Evolutionary conservation across 2,797 vertebrate species (phyloP).

Genomic region (Antennarius maculatus): DNA sequence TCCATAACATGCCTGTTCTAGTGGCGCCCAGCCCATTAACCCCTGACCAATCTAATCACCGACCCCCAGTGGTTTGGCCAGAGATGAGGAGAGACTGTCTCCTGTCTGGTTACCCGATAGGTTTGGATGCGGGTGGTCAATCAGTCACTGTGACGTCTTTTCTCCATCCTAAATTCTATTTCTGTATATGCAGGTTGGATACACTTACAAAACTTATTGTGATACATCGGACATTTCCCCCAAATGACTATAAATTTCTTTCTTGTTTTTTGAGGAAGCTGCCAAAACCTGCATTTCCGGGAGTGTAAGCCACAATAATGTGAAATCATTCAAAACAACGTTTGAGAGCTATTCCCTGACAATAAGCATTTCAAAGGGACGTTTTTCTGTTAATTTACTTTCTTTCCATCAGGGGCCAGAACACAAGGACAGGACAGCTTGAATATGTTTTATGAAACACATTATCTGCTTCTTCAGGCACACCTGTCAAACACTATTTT

Average conservation of each 20-base stretch:
- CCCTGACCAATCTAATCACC: slow-evolving; percentile 68
- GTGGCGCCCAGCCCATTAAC: slow-evolving; percentile 75
- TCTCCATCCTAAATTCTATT: slow-evolving; percentile 11
- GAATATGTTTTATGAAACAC: slow-evolving; percentile 59
- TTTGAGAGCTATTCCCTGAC: slow-evolving; percentile 39
- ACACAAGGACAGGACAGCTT: slow-evolving; percentile 63
- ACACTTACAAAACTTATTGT: not conserved
- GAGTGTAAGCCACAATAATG: slow-evolving; percentile 25
- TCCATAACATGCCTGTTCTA: slow-evolving; percentile 57
- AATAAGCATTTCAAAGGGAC: slow-evolving; percentile 33
- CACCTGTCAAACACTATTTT: slow-evolving; percentile 72
- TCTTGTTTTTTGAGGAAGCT: not conserved
- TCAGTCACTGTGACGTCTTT: slow-evolving; percentile 43
- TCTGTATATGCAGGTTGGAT: too few species aligned
- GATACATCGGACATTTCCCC: slow-evolving; percentile 1
- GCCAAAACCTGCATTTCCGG: slow-evolving; percentile 18
- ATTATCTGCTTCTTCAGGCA: slow-evolving; percentile 65
- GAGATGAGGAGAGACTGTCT: slow-evolving; percentile 62
- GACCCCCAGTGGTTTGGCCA: slow-evolving; percentile 26
- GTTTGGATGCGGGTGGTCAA: slow-evolving; percentile 43
- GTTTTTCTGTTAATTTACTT: slow-evolving; percentile 42
- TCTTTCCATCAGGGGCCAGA: slow-evolving; percentile 56
- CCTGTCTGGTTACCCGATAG: slow-evolving; percentile 52
- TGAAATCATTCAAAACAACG: slow-evolving; percentile 40
- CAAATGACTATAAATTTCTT: not conserved